phyloP scores from a whole-genome alignment of 2,797 vertebrate genomes.

The Tinamus major region DNA sequence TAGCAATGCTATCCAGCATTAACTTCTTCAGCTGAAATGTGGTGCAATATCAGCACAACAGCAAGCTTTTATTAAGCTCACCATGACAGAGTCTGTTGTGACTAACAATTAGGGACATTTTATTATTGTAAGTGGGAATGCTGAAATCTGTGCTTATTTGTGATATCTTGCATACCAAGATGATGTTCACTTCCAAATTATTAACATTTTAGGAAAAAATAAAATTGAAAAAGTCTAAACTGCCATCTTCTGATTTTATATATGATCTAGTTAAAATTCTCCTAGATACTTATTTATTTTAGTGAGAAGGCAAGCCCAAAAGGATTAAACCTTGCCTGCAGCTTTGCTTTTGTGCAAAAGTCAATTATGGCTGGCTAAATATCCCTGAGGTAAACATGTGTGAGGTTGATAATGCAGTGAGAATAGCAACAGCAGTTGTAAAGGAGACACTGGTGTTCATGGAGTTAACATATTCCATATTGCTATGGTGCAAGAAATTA shows the following conservation, averaged over 20 bases:
- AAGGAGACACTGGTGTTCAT: conserved; percentile 43
- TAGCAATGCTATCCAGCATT: not conserved
- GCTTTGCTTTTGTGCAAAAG: conserved; percentile 82
- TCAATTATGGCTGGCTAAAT: conserved; percentile 87
- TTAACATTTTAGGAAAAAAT: conserved; percentile 4
- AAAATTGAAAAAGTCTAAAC: conserved; percentile 26
- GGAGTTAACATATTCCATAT: conserved; percentile 56
- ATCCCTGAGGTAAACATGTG: conserved; percentile 87
- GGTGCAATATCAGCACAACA: not conserved
- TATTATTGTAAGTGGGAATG: not conserved
- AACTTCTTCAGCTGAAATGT: not conserved
- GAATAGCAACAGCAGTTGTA: conserved; percentile 81
- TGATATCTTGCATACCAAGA: not conserved
- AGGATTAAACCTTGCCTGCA: conserved; percentile 82
- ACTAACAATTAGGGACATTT: not conserved
- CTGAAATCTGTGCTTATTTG: not conserved
- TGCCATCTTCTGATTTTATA: conserved; percentile 13
- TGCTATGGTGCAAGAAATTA: conserved; percentile 42
- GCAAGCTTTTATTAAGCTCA: not conserved
- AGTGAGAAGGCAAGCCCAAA: conserved; percentile 75
- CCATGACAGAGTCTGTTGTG: not conserved
- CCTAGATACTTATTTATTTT: conserved; percentile 77
- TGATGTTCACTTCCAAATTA: not conserved
- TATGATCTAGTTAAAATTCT: conserved; percentile 66
- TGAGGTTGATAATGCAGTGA: conserved; percentile 85